phyloP scores from a whole-genome alignment of 1,140 invertebrate species.

The Brachionus rotundiformis region DNA sequence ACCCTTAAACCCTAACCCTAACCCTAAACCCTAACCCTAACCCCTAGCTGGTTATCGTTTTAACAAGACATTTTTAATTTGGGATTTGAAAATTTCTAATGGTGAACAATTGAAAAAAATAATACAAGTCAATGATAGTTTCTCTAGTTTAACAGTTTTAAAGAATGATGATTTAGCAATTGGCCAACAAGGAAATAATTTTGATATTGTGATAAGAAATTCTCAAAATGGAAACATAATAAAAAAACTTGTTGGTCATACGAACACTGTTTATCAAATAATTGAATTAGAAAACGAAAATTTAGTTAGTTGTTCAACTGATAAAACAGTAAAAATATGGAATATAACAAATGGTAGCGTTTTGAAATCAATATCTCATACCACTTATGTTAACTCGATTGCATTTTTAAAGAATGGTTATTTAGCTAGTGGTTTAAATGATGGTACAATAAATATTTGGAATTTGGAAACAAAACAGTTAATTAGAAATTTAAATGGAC shows the following conservation, averaged over 20 bases:
- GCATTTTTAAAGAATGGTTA: background rate
- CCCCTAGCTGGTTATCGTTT: too few species aligned
- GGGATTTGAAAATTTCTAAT: conserved; percentile 26
- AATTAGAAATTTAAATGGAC: background rate
- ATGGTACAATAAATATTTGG: background rate
- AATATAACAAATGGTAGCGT: background rate
- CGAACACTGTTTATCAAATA: background rate
- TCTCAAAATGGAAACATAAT: background rate
- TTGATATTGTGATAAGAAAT: background rate
- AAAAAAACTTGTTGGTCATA: background rate
- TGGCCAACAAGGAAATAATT: background rate
- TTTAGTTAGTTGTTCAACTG: background rate
- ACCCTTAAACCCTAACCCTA: too few species aligned
- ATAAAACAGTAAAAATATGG: conserved; percentile 7
- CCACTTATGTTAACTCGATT: background rate
- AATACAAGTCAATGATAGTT: too few species aligned
- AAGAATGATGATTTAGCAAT: too few species aligned
- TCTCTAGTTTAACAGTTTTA: too few species aligned
- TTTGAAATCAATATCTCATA: background rate
- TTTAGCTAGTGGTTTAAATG: background rate
- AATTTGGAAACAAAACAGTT: background rate
- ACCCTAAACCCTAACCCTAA: too few species aligned
- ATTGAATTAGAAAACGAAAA: background rate
- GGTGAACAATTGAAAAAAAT: too few species aligned
- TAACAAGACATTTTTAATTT: background rate